Conservation (phyloP, 2,113 vertebrate species). For the Herpetotheres cachinnans region DNA sequence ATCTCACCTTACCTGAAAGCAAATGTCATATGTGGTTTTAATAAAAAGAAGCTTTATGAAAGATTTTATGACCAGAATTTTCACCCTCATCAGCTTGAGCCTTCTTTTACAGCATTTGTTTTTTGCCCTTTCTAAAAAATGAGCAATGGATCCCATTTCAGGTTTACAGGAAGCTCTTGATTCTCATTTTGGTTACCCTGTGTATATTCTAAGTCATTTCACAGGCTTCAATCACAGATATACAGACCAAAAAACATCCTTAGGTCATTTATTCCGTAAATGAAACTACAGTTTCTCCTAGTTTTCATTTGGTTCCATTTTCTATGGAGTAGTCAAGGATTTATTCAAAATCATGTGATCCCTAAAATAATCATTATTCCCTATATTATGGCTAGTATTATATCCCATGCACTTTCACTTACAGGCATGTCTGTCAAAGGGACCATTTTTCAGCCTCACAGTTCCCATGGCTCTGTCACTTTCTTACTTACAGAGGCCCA, state of each 20-base stretch:
- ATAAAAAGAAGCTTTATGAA: constrained; percentile 21
- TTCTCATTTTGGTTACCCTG: neutral
- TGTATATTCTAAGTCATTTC: neutral
- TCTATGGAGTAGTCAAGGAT: constrained; percentile 72
- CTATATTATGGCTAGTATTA: constrained; percentile 77
- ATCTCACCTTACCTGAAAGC: neutral
- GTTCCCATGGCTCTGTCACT: constrained; percentile 83
- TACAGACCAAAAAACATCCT: constrained; percentile 11
- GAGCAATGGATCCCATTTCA: constrained; percentile 32
- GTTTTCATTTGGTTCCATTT: constrained; percentile 70
- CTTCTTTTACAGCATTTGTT: neutral
- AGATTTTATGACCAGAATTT: constrained; percentile 21
- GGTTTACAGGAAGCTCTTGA: constrained; percentile 15
- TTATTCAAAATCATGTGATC: constrained; percentile 82
- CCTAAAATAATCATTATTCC: constrained; percentile 83
- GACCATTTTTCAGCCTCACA: constrained; percentile 79
- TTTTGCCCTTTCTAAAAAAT: constrained; percentile 43
- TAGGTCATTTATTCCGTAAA: constrained; percentile 68
- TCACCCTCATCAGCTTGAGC: neutral
- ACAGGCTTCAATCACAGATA: neutral
- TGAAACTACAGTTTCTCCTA: constrained; percentile 54
- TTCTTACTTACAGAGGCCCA: constrained; percentile 86
- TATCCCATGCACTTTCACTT: constrained; percentile 77
- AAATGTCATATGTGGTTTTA: neutral
- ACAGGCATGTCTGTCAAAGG: constrained; percentile 81